phyloP scores from a whole-genome alignment of 2,888 invertebrate genomes.

The Erannis defoliaria region DNA sequence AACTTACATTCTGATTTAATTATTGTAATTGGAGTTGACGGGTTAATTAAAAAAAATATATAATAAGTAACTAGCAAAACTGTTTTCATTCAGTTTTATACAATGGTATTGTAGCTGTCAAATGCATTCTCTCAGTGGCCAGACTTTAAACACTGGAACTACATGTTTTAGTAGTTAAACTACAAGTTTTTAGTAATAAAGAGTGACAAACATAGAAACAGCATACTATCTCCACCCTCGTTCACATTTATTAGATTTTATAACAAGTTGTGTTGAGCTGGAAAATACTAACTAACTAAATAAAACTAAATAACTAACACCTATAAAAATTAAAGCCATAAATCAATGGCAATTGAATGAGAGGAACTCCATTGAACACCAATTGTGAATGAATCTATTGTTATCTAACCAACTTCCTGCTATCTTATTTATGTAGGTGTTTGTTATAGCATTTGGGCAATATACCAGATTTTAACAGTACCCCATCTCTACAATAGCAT shows the following conservation, averaged over 20 bases:
- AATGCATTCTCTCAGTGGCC: too few species aligned
- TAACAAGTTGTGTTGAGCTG: not conserved
- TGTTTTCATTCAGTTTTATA: too few species aligned
- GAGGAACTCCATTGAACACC: constrained; percentile 42
- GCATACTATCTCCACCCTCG: not conserved
- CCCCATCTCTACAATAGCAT: not conserved
- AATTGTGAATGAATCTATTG: constrained; percentile 65
- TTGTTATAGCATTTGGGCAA: constrained; percentile 18
- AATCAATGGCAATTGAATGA: constrained; percentile 37
- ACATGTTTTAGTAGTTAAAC: too few species aligned
- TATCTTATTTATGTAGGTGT: constrained; percentile 54
- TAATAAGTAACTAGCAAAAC: too few species aligned
- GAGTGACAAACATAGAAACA: not conserved
- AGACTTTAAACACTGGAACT: too few species aligned
- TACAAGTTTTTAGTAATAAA: too few species aligned
- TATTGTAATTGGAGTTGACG: too few species aligned
- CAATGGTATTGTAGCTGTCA: too few species aligned
- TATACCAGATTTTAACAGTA: constrained; percentile 11
- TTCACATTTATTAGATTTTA: not conserved
- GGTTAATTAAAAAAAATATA: too few species aligned
- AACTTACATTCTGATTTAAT: too few species aligned
- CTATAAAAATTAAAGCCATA: constrained; percentile 31
- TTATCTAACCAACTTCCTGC: constrained; percentile 67
- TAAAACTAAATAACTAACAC: constrained; percentile 5
- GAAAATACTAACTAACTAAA: not conserved